Conservation (phyloP, 2,113 vertebrate species). For the Cyanoramphus novaezelandiae region DNA sequence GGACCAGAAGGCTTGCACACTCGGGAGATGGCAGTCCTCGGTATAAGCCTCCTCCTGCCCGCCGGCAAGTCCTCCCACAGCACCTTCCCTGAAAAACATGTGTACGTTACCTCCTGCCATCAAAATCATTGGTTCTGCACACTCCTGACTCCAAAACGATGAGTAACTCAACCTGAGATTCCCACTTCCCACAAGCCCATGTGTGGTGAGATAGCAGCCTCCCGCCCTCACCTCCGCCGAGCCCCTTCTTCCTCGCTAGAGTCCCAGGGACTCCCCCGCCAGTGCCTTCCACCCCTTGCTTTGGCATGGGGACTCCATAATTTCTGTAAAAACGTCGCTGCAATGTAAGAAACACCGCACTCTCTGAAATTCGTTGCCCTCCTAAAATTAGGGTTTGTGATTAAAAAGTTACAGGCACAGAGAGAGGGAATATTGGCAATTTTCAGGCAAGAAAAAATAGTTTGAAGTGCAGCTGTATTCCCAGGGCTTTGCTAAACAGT, state of each 20-base stretch:
- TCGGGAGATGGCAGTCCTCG: neutral
- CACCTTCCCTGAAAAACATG: neutral
- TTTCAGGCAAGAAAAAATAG: neutral
- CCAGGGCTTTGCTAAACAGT: neutral
- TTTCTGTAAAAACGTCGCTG: neutral
- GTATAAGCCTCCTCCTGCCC: neutral
- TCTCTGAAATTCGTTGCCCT: too few relatives aligned
- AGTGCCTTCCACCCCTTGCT: neutral
- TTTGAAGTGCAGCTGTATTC: neutral
- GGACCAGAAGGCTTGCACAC: neutral
- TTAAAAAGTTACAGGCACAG: neutral
- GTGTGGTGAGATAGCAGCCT: constrained; percentile 1
- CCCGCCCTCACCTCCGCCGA: neutral
- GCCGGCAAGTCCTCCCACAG: constrained; percentile 32
- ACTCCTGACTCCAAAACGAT: constrained; percentile 31
- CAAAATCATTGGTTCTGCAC: neutral
- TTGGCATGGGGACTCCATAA: too few relatives aligned
- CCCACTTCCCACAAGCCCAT: constrained; percentile 25
- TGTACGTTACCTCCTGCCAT: constrained; percentile 32
- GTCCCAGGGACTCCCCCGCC: neutral
- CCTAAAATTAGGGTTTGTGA: neutral
- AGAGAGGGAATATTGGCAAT: neutral
- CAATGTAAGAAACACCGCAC: neutral
- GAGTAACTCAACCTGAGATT: constrained; percentile 54
- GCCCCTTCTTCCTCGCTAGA: neutral